Percentiles rank a stretch among this genome's conserved stretches.
These are phyloP conservation scores for Sturmia bella DNA, from an alignment of 2,888 invertebrate genomes.

Conservation along the genomic window DNA sequence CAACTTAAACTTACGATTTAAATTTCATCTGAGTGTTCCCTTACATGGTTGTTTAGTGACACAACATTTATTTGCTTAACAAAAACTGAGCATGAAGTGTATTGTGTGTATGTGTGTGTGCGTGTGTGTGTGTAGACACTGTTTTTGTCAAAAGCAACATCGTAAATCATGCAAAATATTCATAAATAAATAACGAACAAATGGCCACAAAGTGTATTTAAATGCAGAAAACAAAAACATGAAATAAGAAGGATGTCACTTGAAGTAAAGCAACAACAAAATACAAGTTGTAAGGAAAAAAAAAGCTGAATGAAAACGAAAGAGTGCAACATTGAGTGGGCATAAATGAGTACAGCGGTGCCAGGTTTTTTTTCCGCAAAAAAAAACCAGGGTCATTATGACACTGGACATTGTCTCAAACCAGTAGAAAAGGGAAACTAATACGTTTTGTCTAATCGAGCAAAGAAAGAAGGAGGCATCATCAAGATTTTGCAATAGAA, in stretches of 20 bases:
- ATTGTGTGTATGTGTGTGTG: constrained; percentile 12
- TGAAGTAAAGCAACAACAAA: constrained; percentile 3
- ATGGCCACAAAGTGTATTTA: constrained; percentile 34
- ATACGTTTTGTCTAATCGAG: too few relatives aligned
- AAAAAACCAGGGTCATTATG: too few relatives aligned
- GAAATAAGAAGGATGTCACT: constrained; percentile 61
- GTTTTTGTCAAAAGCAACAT: constrained; percentile 20
- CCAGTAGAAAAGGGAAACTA: too few relatives aligned
- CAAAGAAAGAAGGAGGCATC: too few relatives aligned
- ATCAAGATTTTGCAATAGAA: too few relatives aligned
- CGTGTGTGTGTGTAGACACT: too few relatives aligned
- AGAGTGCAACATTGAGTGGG: constrained; percentile 59
- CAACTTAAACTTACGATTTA: constrained; percentile 1
- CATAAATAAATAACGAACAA: constrained; percentile 41
- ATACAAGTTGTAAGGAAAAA: constrained; percentile 25
- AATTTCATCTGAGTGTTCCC: not conserved
- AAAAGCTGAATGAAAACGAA: too few relatives aligned
- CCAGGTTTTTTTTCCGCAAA: not conserved
- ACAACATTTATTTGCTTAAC: constrained; percentile 37
- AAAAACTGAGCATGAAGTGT: constrained; percentile 23
- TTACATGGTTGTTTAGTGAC: constrained; percentile 12
- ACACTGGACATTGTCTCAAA: too few relatives aligned
- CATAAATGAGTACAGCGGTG: constrained; percentile 34
- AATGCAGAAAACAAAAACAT: constrained; percentile 9
- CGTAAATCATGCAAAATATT: constrained; percentile 62